Base-by-base conservation (phyloP, 1,140 invertebrate species). In the Cryptotermes secundus region DNA sequence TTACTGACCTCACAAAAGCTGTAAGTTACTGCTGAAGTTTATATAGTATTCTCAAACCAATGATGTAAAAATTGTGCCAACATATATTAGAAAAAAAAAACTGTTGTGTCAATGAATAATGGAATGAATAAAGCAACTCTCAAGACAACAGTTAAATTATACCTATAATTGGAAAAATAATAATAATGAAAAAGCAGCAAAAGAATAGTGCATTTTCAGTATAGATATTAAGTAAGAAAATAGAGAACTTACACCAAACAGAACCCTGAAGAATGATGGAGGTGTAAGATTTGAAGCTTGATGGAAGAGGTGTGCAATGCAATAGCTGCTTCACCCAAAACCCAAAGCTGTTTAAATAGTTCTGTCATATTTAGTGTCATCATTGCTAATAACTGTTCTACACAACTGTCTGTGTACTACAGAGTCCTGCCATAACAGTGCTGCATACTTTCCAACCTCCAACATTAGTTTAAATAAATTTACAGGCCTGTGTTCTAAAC, bases 361-460 rank as follows among this genome's bases (percentile, higher is more conserved):
- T 59, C 16, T 72, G 59, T 72, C 59, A 72, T 72, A 72, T 72
- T 72, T 72, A 72, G 26, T 31, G 59, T 72, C 59, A 72, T 26
- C 45, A 49, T 9, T 31, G 59, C 59, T 31, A 72, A 31, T 72
- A 31, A 19, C 59, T 72, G 59, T 72, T 72, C 26, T 49, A 49
- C 45, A 49, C 19, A 42, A 49, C 10, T 22, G 45, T 49, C 45
- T 31, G 59, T 72, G 26, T 72, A 72, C 26, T 72, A 38, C 59
- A 72, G n/a, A n/a, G 59, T 49, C 45, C 14, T 22, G 45, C 22
- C 45, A 49, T 16, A 49, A 49, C 12, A 49, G 59, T 72, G 31
- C 26, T 26, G n/a, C 59, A 9, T 59, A 59, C 53, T 24, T 59
- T 16, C 53, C 53, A 42, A 14, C 59, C 59, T 4, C 4, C 38